Base-by-base conservation (phyloP, 2,797 vertebrate species). In the Limosa lapponica region DNA sequence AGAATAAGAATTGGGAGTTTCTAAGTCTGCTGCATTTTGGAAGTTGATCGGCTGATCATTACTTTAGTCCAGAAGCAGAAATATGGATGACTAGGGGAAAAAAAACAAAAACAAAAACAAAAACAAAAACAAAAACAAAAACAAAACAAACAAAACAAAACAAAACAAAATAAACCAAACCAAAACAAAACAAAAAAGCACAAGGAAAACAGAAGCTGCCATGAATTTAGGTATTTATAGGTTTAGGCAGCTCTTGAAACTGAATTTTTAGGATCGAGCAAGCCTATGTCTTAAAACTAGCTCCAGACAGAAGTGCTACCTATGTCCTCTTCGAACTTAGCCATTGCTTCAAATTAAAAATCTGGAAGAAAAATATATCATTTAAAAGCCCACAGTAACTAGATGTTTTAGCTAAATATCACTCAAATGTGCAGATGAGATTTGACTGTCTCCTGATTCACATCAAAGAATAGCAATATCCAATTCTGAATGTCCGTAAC, bases 401-500 rank as follows among this genome's bases (percentile, higher is more conserved):
- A 80, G 28, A 46, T 52, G 3, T n/a, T 82, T 93, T 74, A 92
- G 19, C 34, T 80, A 92, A 91, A 39, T 80, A 94, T 85, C 81
- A 77, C 59, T 90, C 64, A 85, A 59, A 82, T 18, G 61, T 49
- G 39, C 44, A 89, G 49, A 95, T 91, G 52, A 80, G 57, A 73
- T 93, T 61, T 93, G 78, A 92, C 77, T 62, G 52, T 39, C 54
- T 93, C 74, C 64, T 66, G 59, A 89, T 90, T 94, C 67, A 87
- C 39, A 82, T 94, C 41, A 95, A 91, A 91, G 59, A 84, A 43
- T 3, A 52, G 30, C 59, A 89, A 74, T 85, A 89, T 80, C 57
- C 74, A 89, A 89, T 71, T 90, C 62, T 0, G 0, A 92, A 96
- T 82, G 67, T 39, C 82, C 82, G 71, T 71, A 87, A 89, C 23